These are phyloP conservation scores for Ptychochromis oligacanthus DNA, from an alignment of 2,113 vertebrate species.

Conservation along the genomic window DNA sequence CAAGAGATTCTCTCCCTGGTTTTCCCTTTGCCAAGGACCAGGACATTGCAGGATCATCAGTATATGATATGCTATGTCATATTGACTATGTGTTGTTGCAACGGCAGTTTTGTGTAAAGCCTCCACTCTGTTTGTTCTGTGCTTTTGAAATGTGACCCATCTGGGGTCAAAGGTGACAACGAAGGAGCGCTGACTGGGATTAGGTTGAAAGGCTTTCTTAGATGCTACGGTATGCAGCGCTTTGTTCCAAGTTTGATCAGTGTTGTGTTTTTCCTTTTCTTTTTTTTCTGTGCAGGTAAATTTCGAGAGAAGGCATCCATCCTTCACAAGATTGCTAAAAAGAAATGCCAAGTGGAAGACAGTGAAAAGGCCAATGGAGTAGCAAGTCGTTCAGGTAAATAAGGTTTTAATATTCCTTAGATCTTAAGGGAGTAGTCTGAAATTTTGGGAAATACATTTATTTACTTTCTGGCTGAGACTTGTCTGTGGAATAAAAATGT, in stretches of 20 bases:
- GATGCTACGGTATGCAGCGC: not conserved
- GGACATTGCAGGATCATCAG: slow-evolving; percentile 71
- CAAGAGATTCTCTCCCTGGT: slow-evolving; percentile 41
- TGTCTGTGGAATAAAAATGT: not conserved
- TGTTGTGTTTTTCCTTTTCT: not conserved
- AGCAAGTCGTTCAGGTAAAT: slow-evolving; percentile 87
- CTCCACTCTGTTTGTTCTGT: slow-evolving; percentile 12
- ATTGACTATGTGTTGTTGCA: slow-evolving; percentile 50
- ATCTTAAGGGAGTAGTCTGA: not conserved
- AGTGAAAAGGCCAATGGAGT: slow-evolving; percentile 91
- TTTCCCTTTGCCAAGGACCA: slow-evolving; percentile 31
- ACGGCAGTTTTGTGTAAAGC: slow-evolving; percentile 31
- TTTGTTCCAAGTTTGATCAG: not conserved
- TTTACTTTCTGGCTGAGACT: not conserved
- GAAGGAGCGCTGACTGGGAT: slow-evolving; percentile 23
- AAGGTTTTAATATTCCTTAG: not conserved
- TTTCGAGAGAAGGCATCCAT: slow-evolving; percentile 98
- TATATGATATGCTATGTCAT: slow-evolving; percentile 61
- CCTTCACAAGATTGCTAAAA: slow-evolving; percentile 98
- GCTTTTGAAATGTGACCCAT: slow-evolving; percentile 50
- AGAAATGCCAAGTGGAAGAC: slow-evolving; percentile 97
- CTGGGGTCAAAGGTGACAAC: slow-evolving; percentile 50
- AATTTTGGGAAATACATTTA: not conserved
- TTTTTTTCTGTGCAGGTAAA: slow-evolving; percentile 84
- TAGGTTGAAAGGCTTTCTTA: slow-evolving; percentile 10